Percentiles rank a stretch among this genome's conserved stretches.
These are phyloP conservation scores for Manis crassicaudata DNA, from an alignment of 2,797 vertebrate species.

Conservation along the genomic window DNA sequence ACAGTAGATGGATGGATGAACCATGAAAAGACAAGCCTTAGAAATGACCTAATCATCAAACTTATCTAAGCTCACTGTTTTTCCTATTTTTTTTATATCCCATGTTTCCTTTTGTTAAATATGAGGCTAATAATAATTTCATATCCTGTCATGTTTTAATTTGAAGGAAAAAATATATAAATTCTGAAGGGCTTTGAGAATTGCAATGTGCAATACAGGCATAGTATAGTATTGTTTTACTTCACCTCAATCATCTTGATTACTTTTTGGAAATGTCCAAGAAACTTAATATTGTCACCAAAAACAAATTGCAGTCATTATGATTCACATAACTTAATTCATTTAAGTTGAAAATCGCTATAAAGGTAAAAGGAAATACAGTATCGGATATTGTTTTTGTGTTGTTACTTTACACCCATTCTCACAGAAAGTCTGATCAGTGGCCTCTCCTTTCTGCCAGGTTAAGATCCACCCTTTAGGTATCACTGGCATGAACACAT, in stretches of 20 bases:
- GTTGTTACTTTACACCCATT: not conserved
- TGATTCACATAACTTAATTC: not conserved
- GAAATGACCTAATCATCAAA: not conserved
- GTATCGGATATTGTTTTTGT: not conserved
- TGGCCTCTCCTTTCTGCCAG: fast-evolving
- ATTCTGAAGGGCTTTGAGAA: not conserved
- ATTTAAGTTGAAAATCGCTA: not conserved
- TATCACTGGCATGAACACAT: not conserved
- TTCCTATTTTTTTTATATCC: not conserved
- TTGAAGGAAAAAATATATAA: slow-evolving; percentile 10
- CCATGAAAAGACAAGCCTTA: not conserved
- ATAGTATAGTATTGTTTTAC: fast-evolving
- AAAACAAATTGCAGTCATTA: not conserved
- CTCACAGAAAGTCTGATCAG: not conserved
- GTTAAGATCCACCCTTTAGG: not conserved
- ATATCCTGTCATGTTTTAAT: not conserved
- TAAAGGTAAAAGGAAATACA: not conserved
- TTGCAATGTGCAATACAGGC: fast-evolving
- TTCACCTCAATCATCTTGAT: not conserved
- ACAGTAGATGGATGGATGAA: not conserved
- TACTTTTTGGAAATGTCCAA: not conserved
- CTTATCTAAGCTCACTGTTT: not conserved
- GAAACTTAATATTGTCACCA: not conserved
- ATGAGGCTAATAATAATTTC: not conserved
- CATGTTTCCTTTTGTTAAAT: not conserved